Percentiles rank a stretch among this genome's conserved stretches.
Evolutionary conservation across 2,888 invertebrate species (phyloP).

Genomic region (Selenia dentaria): DNA sequence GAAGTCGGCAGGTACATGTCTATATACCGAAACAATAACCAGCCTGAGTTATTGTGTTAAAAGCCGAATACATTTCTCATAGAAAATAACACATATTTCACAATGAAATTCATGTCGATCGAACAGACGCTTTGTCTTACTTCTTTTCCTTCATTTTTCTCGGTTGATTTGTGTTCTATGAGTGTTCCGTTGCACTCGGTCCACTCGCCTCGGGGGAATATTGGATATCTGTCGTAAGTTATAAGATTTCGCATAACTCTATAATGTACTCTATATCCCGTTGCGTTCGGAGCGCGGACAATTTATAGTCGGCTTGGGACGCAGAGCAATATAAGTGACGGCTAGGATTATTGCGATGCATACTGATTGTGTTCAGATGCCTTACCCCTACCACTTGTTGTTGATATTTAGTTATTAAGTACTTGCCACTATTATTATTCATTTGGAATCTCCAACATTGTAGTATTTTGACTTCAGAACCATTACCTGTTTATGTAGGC

Average conservation of each 20-base stretch:
- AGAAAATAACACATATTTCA: constrained; percentile 73
- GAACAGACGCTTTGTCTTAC: constrained; percentile 68
- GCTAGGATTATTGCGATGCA: constrained; percentile 25
- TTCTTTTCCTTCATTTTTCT: constrained; percentile 62
- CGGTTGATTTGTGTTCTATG: constrained; percentile 72
- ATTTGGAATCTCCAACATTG: no score
- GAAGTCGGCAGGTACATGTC: no score
- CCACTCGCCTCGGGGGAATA: constrained; percentile 59
- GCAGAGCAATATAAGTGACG: constrained; percentile 33
- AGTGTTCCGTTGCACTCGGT: constrained; percentile 65
- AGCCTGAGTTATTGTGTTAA: constrained; percentile 59
- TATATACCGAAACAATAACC: constrained; percentile 34
- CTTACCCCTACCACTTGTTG: not conserved
- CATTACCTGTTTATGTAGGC: no score
- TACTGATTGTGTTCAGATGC: constrained; percentile 21
- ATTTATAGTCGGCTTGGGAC: constrained; percentile 38
- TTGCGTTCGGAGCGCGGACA: constrained; percentile 41
- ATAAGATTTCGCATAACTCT: constrained; percentile 66
- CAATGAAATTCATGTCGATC: constrained; percentile 71
- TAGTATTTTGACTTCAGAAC: no score
- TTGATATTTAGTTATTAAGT: no score
- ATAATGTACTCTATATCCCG: constrained; percentile 56
- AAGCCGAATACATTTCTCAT: constrained; percentile 66
- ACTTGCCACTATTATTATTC: no score
- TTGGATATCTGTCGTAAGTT: constrained; percentile 77